Conservation (phyloP, 2,113 vertebrate genomes). For the Cryptomyrus ogoouensis region DNA sequence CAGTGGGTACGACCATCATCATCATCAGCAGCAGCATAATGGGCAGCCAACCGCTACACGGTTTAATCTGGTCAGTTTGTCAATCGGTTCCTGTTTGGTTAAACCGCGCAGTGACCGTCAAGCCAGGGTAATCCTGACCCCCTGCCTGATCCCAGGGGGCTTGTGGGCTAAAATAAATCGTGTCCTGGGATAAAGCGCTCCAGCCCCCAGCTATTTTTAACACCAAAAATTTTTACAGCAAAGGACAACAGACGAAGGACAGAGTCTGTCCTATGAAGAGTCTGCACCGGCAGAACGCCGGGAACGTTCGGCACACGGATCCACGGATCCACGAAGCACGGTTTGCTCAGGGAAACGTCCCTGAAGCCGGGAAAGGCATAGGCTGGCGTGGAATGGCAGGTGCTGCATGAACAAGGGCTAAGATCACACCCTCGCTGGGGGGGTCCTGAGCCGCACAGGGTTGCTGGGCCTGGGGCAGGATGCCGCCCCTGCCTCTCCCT, state of each 20-base stretch:
- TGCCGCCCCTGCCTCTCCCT: slow-evolving; percentile 21
- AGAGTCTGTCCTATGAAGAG: not conserved
- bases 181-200: not conserved
- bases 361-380: slow-evolving; percentile 51
- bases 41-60: not conserved
- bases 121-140: not conserved
- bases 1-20: not conserved
- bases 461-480: not conserved
- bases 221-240: not conserved
- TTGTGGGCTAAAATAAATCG: not conserved
- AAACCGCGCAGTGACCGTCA: not conserved
- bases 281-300: slow-evolving; percentile 2
- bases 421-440: slow-evolving; percentile 58
- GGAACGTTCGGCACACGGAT: slow-evolving; percentile 45
- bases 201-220: not conserved
- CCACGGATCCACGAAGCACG: slow-evolving; percentile 33
- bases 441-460: not conserved
- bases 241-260: not conserved
- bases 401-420: not conserved
- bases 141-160: not conserved
- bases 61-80: not conserved
- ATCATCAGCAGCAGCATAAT: not conserved
- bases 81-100: not conserved
- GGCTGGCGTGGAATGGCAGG: slow-evolving; percentile 28
- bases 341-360: slow-evolving; percentile 28